phyloP scores from a whole-genome alignment of 2,113 vertebrate species.

The Choloepus hoffmanni region DNA sequence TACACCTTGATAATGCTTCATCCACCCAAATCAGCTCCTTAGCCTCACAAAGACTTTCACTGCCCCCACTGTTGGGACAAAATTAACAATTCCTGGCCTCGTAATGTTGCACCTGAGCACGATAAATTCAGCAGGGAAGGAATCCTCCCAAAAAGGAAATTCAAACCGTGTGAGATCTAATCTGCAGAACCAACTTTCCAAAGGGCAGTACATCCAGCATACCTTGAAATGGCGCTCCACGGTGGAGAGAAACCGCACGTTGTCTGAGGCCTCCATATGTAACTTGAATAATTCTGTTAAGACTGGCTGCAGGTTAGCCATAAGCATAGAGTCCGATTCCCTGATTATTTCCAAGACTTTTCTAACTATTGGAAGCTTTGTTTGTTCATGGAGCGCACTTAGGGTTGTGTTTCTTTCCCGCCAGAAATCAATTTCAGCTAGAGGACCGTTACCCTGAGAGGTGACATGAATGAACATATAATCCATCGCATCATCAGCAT shows the following conservation, averaged over 20 bases:
- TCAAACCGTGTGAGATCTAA: neutral
- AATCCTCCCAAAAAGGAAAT: neutral
- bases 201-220: neutral
- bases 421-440: conserved; percentile 95
- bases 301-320: conserved; percentile 86
- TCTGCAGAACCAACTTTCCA: neutral
- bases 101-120: too few species aligned
- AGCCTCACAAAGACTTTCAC: neutral
- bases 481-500: accelerated
- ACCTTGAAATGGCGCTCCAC: conserved; percentile 94
- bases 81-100: neutral
- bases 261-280: conserved; percentile 91
- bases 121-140: neutral
- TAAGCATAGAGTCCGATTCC: conserved; percentile 83
- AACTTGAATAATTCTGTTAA: conserved; percentile 89
- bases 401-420: conserved; percentile 88
- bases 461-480: accelerated
- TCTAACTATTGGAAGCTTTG: conserved; percentile 88
- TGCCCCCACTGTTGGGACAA: neutral
- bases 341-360: conserved; percentile 90
- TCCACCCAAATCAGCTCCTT: neutral
- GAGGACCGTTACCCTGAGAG: conserved; percentile 89
- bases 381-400: conserved; percentile 90
- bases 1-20: too few species aligned
- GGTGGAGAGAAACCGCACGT: conserved; percentile 90